phyloP scores from a whole-genome alignment of 2,113 vertebrate species.

The Thunnus thynnus region DNA sequence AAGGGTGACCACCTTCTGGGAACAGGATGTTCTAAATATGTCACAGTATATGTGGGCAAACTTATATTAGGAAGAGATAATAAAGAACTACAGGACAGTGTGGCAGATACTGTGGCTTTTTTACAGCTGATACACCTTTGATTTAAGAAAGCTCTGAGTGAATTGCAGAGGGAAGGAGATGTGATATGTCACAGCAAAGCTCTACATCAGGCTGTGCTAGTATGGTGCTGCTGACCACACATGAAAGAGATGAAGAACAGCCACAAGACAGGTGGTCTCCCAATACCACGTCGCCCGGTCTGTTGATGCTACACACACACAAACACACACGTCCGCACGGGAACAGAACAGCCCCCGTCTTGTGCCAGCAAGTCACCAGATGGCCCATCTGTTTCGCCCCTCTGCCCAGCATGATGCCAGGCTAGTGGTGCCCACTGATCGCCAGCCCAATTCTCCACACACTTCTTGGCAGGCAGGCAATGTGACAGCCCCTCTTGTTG shows the following conservation, averaged over 20 bases:
- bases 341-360: conserved; percentile 66
- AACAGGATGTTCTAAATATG: conserved; percentile 12
- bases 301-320: conserved; percentile 44
- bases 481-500: conserved; percentile 59
- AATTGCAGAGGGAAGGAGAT: not conserved
- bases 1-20: conserved; percentile 3
- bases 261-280: conserved; percentile 81
- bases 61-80: not conserved
- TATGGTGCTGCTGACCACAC: conserved; percentile 52
- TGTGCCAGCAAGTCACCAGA: conserved; percentile 76
- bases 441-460: conserved; percentile 66
- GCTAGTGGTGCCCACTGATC: conserved; percentile 75
- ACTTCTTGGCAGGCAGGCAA: conserved; percentile 62
- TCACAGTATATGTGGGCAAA: not conserved
- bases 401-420: conserved; percentile 68
- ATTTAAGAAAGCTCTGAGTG: not conserved
- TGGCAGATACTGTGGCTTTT: not conserved
- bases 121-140: not conserved
- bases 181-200: conserved; percentile 5
- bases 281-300: conserved; percentile 54
- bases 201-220: conserved; percentile 31
- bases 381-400: conserved; percentile 83
- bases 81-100: not conserved
- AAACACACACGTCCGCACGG: conserved; percentile 18
- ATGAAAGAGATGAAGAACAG: conserved; percentile 68